phyloP scores from a whole-genome alignment of 2,113 vertebrate genomes.

The Aleadryas rufinucha region DNA sequence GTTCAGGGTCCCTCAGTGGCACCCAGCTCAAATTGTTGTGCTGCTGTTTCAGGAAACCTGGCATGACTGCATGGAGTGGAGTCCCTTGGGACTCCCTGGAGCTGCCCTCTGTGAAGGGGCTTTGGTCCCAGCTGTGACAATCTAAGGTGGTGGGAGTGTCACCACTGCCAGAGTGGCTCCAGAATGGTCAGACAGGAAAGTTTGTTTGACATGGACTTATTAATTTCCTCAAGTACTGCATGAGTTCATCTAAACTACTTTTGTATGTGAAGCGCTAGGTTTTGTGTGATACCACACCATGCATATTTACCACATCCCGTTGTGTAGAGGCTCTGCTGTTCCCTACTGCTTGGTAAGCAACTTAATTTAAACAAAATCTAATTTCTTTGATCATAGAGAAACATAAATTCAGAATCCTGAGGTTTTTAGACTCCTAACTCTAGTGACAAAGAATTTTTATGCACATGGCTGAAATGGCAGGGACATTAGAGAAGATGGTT shows the following conservation, averaged over 20 bases:
- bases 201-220: background rate
- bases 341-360: background rate
- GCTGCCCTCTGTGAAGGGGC: rapidly evolving
- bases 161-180: background rate
- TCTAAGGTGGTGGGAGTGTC: background rate
- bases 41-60: background rate
- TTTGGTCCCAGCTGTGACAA: rapidly evolving
- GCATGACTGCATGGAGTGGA: background rate
- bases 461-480: background rate
- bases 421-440: background rate
- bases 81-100: rapidly evolving
- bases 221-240: background rate
- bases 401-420: background rate
- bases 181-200: background rate
- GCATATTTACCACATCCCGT: background rate
- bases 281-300: background rate
- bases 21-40: background rate
- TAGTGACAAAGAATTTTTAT: background rate
- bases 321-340: background rate
- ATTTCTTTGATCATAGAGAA: background rate
- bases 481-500: rapidly evolving
- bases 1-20: rapidly evolving
- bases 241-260: background rate
- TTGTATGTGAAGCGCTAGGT: background rate
- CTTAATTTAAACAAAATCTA: background rate